These are phyloP conservation scores for Ictalurus punctatus DNA, from an alignment of 2,113 vertebrate species.

Conservation along the genomic window DNA sequence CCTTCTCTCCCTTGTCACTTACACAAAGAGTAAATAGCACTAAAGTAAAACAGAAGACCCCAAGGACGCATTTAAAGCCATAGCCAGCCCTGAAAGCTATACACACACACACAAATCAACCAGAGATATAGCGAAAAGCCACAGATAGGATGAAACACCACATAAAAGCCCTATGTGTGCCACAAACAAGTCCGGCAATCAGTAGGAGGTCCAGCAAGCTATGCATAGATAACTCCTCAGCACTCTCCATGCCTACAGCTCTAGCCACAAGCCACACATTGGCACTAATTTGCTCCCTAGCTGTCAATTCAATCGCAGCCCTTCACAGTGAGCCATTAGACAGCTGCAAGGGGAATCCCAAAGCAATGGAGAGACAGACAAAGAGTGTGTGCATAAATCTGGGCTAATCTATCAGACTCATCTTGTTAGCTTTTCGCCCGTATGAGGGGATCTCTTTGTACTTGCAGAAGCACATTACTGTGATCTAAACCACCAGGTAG, in stretches of 20 bases:
- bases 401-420: conserved; percentile 37
- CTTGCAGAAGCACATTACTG: neutral
- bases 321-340: conserved; percentile 37
- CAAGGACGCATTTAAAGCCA: conserved; percentile 41
- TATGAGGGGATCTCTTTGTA: neutral
- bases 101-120: neutral
- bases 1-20: conserved; percentile 13
- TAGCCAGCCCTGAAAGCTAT: neutral
- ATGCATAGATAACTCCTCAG: conserved; percentile 30
- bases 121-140: conserved; percentile 48
- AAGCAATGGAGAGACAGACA: conserved; percentile 16
- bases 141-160: conserved; percentile 46
- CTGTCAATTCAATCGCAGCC: conserved; percentile 30
- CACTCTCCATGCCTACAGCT: conserved; percentile 40
- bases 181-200: conserved; percentile 61
- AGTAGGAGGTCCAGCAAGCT: conserved; percentile 59
- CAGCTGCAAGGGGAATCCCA: conserved; percentile 36
- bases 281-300: conserved; percentile 28
- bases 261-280: conserved; percentile 11
- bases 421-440: neutral
- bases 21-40: conserved; percentile 24
- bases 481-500: conserved; percentile 6
- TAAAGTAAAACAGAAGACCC: conserved; percentile 43
- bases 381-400: neutral
- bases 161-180: conserved; percentile 57